Conservation (phyloP, 2,888 invertebrate species). For the Plagodis dolabraria region DNA sequence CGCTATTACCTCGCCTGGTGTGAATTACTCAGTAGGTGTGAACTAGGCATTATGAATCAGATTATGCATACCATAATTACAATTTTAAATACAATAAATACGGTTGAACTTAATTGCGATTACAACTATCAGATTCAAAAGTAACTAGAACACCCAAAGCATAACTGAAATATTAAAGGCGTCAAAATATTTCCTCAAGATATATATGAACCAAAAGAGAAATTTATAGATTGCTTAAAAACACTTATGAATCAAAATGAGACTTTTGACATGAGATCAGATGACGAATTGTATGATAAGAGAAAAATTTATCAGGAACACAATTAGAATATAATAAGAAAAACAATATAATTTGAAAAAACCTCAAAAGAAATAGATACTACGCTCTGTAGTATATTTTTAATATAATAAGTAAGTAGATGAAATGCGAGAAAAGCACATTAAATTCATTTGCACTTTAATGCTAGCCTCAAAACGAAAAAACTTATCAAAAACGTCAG, state of each 20-base stretch:
- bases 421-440: constrained; percentile 21
- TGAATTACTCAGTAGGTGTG: constrained; percentile 2
- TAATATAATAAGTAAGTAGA: constrained; percentile 15
- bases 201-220: constrained; percentile 3
- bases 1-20: no score
- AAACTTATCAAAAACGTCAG: constrained; percentile 49
- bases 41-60: constrained; percentile 8
- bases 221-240: constrained; percentile 4
- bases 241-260: constrained; percentile 25
- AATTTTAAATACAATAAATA: constrained; percentile 33
- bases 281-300: constrained; percentile 34
- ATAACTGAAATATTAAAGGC: constrained; percentile 3
- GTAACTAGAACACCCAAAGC: constrained; percentile 8
- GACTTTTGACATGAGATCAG: constrained; percentile 32
- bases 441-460: constrained; percentile 38
- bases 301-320: constrained; percentile 3
- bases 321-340: no score
- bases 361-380: no score
- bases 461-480: constrained; percentile 50
- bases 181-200: constrained; percentile 1
- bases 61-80: constrained; percentile 10
- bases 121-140: constrained; percentile 36
- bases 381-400: no score
- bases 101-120: constrained; percentile 28
- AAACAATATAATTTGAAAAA: no score